A percentile compares a stretch with the other conserved stretches of the same genome.
Conservation (phyloP, 2,888 invertebrate species). For the Laspeyria flexula region DNA sequence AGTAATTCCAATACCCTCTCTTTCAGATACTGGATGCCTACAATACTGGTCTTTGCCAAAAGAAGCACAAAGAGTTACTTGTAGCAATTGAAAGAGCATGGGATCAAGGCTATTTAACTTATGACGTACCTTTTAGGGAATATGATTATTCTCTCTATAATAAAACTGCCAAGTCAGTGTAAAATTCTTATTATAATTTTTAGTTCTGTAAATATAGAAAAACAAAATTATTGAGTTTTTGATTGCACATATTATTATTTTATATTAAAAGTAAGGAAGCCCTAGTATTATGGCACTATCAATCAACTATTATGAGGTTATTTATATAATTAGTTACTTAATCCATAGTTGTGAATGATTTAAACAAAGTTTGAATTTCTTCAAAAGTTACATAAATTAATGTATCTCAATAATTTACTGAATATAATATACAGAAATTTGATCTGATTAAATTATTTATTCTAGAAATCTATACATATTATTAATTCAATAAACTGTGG, state of each 20-base stretch:
- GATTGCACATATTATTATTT: slow-evolving; percentile 32
- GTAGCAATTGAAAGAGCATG: slow-evolving; percentile 93
- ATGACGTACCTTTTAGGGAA: slow-evolving; percentile 93
- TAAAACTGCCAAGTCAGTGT: slow-evolving; percentile 45
- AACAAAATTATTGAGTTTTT: slow-evolving; percentile 19
- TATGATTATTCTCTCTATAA: slow-evolving; percentile 94
- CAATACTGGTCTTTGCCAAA: slow-evolving; percentile 93
- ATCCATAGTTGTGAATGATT: too few relatives aligned
- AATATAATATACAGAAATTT: too few relatives aligned
- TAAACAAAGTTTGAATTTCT: too few relatives aligned
- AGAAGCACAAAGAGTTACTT: slow-evolving; percentile 90
- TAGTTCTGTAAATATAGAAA: slow-evolving; percentile 30
- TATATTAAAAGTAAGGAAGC: slow-evolving; percentile 10
- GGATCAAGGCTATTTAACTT: slow-evolving; percentile 92
- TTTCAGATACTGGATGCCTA: slow-evolving; percentile 87
- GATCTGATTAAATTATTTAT: too few relatives aligned
- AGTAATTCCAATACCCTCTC: not conserved
- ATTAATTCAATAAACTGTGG: too few relatives aligned
- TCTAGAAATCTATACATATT: too few relatives aligned
- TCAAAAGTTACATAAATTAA: too few relatives aligned
- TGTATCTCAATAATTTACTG: too few relatives aligned
- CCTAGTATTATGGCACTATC: slow-evolving; percentile 40
- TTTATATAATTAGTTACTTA: too few relatives aligned
- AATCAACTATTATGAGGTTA: not conserved
- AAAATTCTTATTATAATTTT: slow-evolving; percentile 26